phyloP scores from a whole-genome alignment of 1,140 invertebrate species.

The Caenorhabditis brenneri region DNA sequence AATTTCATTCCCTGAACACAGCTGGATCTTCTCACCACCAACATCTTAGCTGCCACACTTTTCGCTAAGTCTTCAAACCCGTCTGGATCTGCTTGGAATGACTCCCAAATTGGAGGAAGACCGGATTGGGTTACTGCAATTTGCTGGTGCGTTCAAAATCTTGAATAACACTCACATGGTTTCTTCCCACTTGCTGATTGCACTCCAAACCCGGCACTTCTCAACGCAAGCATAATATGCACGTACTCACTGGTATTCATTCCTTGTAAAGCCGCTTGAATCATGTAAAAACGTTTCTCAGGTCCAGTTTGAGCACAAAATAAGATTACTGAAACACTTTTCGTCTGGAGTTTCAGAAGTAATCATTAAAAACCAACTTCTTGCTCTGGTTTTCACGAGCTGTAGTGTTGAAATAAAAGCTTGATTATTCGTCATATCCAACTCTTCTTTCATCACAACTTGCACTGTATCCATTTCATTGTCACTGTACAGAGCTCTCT shows the following conservation, averaged over 20 bases:
- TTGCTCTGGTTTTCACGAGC: not conserved
- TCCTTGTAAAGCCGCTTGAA: not conserved
- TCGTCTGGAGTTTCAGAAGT: not conserved
- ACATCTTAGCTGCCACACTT: not conserved
- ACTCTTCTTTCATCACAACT: not conserved
- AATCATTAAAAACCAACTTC: not conserved
- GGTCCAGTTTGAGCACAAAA: not conserved
- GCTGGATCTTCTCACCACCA: not conserved
- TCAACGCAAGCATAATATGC: not conserved
- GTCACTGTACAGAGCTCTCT: not conserved
- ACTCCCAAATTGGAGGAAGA: not conserved
- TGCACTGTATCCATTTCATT: not conserved
- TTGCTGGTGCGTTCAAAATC: not conserved
- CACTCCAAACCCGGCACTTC: not conserved
- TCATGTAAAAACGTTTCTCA: not conserved
- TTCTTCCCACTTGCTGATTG: not conserved
- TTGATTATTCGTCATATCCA: not conserved
- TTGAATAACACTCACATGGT: not conserved
- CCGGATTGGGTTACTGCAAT: not conserved
- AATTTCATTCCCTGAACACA: not conserved
- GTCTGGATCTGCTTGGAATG: not conserved
- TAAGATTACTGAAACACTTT: not conserved
- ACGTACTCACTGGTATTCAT: conserved; percentile 21
- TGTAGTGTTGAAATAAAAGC: not conserved
- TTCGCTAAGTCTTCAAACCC: not conserved